A percentile compares a stretch with the other conserved stretches of the same genome.
These are phyloP conservation scores for Drosophila atripex DNA, from an alignment of 2,888 invertebrate genomes.

Conservation along the genomic window DNA sequence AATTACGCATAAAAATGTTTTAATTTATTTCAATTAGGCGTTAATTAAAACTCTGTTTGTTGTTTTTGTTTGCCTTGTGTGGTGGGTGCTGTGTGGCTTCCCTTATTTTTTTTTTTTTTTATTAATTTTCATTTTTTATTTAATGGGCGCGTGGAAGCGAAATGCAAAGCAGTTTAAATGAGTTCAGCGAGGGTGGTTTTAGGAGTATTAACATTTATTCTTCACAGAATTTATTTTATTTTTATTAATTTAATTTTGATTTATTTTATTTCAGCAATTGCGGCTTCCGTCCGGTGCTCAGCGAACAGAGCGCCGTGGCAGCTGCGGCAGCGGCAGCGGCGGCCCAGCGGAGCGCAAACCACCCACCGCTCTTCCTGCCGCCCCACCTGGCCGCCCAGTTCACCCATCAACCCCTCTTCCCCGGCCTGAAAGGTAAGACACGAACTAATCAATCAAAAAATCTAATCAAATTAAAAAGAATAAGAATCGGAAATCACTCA, in stretches of 20 bases:
- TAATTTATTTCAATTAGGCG: conserved; percentile 84
- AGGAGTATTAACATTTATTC: background rate
- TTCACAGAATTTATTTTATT: background rate
- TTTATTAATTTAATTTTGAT: background rate
- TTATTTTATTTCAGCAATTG: conserved; percentile 84
- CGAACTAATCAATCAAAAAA: conserved; percentile 50
- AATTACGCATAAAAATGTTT: conserved; percentile 84
- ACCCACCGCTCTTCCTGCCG: conserved; percentile 92
- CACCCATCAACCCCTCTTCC: conserved; percentile 93
- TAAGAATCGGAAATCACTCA: conserved; percentile 14
- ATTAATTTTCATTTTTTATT: conserved; percentile 21
- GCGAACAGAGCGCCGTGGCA: conserved; percentile 83
- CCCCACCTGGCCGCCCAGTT: conserved; percentile 92
- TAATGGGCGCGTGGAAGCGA: conserved; percentile 39
- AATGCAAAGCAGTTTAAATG: conserved; percentile 38
- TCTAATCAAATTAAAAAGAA: conserved; percentile 61
- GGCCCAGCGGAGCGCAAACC: conserved; percentile 85
- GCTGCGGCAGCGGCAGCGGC: conserved; percentile 71
- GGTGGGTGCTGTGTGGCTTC: conserved; percentile 24
- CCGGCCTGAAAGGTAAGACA: conserved; percentile 89
- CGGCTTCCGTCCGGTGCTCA: conserved; percentile 86
- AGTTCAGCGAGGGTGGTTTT: conserved; percentile 13
- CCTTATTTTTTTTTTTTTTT: conserved; percentile 26
- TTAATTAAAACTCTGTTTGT: conserved; percentile 81
- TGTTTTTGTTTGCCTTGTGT: conserved; percentile 33